Evolutionary conservation across 2,113 vertebrate genomes (phyloP).

Genomic region (Scomber scombrus): DNA sequence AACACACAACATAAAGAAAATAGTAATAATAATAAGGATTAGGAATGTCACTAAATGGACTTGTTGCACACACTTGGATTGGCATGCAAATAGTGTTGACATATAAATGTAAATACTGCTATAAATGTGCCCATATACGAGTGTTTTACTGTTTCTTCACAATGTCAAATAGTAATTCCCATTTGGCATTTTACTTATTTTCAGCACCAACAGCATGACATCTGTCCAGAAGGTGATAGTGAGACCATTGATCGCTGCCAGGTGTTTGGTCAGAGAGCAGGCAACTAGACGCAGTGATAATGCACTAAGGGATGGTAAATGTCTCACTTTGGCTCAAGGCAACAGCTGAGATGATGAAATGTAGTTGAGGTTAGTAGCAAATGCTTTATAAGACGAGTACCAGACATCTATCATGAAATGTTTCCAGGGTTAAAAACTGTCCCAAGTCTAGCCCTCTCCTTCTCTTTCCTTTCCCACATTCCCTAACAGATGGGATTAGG

Average conservation of each 20-base stretch:
- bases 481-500: constrained; percentile 18
- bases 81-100: too few species aligned
- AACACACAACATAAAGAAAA: too few species aligned
- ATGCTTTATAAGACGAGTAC: constrained; percentile 55
- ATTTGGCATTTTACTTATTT: neutral
- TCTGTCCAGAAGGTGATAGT: constrained; percentile 21
- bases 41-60: too few species aligned
- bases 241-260: constrained; percentile 43
- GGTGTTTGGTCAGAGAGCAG: constrained; percentile 53
- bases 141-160: too few species aligned
- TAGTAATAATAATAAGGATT: too few species aligned
- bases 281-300: constrained; percentile 50
- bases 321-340: constrained; percentile 45
- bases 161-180: neutral
- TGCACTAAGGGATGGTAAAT: constrained; percentile 61
- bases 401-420: constrained; percentile 66
- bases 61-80: too few species aligned
- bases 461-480: constrained; percentile 28
- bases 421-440: constrained; percentile 63
- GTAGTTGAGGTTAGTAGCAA: constrained; percentile 46
- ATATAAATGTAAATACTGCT: too few species aligned
- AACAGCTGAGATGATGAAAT: constrained; percentile 60
- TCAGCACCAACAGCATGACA: neutral
- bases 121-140: too few species aligned
- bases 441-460: constrained; percentile 21